phyloP scores from a whole-genome alignment of 2,113 vertebrate genomes.

The Sclerurus mexicanus region DNA sequence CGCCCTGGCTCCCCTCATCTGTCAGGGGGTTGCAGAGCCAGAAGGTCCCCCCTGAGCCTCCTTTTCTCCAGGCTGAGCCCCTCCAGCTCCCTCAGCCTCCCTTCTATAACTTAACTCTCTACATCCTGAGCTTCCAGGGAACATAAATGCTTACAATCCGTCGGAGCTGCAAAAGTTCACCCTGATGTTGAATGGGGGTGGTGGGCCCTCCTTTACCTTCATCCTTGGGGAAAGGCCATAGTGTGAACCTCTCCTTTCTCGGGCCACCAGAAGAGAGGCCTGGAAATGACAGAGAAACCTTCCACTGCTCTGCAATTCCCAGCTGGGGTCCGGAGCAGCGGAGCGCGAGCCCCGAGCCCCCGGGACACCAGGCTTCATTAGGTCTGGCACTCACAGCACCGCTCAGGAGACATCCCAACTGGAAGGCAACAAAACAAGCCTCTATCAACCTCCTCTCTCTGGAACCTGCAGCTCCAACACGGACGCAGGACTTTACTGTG shows the following conservation, averaged over 20 bases:
- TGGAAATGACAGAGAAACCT: neutral
- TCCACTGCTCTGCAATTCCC: neutral
- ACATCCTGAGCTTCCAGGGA: neutral
- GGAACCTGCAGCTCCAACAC: neutral
- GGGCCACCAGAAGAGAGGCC: neutral
- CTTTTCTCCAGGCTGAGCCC: neutral
- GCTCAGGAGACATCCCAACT: neutral
- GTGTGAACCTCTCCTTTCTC: neutral
- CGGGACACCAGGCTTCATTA: neutral
- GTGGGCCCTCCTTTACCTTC: neutral
- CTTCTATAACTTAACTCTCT: neutral
- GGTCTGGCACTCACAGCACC: neutral
- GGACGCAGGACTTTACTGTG: rapidly evolving
- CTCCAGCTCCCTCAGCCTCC: neutral
- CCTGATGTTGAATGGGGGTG: neutral
- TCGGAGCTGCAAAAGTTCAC: neutral
- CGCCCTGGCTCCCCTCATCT: neutral
- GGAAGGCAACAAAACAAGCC: neutral
- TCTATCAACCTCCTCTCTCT: neutral
- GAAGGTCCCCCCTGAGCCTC: neutral
- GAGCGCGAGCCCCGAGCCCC: neutral
- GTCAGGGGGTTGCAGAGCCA: neutral
- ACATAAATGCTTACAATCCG: neutral
- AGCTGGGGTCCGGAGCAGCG: neutral
- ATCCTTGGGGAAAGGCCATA: neutral